Base-by-base conservation (phyloP, 2,797 vertebrate genomes). In the Molothrus aeneus region DNA sequence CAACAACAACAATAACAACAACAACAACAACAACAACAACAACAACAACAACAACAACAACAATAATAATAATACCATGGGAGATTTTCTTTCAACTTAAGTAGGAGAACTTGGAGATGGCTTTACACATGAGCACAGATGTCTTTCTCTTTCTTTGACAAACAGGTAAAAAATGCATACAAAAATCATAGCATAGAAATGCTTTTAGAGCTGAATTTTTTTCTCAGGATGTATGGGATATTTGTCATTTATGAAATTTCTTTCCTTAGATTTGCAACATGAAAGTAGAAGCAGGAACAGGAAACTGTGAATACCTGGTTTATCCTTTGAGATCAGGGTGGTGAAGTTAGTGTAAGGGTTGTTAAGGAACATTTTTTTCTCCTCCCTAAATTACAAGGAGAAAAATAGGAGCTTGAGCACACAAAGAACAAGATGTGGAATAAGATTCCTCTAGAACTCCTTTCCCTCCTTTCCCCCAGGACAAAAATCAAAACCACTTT, bases 401-500 rank as follows among this genome's bases (percentile, higher is more conserved):
- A 69, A 75, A 69, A 51, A 42, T 26, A 48, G 13, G 29, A 85
- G 63, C 20, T 48, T 14, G 34, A 89, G 22, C 24, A 48, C 24
- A 82, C 17, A 84, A 81, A 85, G 64, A 85, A 59, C 29, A 84
- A 92, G 88, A 90, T 11, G 21, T 11, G 20, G 61, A 93, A 53
- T 72, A 74, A 72, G 20, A 78, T 56, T 63, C 15, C 13, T 7
- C 19, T 80, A 3, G 48, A 92, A 80, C 38, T 80, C 47, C 17
- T 54, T 89, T 83, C 59, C 38, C 71, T 88, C 57, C 71, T 94
- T 91, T 65, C 54, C 82, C 64, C 16, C 51, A 59, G 71, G 79
- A 93, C 63, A 86, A 81, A 92, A 94, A 61, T 69, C 45, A 95
- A 88, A 96, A 93, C 38, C 51, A 88, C 84, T 89, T 87, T 88